These are phyloP conservation scores for Pseudonaja textilis DNA, from an alignment of 2,113 vertebrate genomes.

Conservation along the genomic window DNA sequence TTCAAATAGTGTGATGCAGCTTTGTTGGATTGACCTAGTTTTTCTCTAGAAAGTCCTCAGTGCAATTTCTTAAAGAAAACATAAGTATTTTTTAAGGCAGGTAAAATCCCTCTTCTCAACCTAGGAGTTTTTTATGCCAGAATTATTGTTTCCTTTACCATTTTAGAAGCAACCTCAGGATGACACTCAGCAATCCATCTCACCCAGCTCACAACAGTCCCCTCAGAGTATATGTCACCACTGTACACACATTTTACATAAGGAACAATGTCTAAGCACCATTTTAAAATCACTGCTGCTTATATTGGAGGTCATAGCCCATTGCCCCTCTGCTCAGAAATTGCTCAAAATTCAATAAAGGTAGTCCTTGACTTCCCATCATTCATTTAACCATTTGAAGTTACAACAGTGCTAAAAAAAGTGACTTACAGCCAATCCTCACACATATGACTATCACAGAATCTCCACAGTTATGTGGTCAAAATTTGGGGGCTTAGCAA, in stretches of 20 bases:
- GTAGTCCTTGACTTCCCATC: not conserved
- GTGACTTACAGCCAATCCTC: not conserved
- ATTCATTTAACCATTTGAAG: not conserved
- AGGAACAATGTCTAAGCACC: not conserved
- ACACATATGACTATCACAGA: not conserved
- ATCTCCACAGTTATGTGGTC: not conserved
- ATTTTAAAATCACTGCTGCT: not conserved
- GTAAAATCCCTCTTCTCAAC: not conserved
- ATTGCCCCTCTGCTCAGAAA: not conserved
- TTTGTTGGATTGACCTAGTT: constrained; percentile 15
- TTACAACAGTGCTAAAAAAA: not conserved
- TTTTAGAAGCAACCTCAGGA: not conserved
- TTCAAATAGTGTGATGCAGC: not conserved
- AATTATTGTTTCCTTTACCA: not conserved
- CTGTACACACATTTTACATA: not conserved
- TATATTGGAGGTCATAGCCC: not conserved
- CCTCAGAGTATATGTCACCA: not conserved
- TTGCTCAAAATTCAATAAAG: too few species aligned
- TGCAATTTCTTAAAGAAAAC: not conserved
- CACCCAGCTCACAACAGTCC: not conserved
- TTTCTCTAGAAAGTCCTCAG: constrained; percentile 13
- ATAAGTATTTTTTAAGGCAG: not conserved
- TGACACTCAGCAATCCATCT: not conserved
- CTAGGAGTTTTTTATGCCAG: not conserved
- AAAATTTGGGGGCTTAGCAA: not conserved